Base-by-base conservation (phyloP, 2,888 invertebrate genomes). In the Emmelina monodactyla region DNA sequence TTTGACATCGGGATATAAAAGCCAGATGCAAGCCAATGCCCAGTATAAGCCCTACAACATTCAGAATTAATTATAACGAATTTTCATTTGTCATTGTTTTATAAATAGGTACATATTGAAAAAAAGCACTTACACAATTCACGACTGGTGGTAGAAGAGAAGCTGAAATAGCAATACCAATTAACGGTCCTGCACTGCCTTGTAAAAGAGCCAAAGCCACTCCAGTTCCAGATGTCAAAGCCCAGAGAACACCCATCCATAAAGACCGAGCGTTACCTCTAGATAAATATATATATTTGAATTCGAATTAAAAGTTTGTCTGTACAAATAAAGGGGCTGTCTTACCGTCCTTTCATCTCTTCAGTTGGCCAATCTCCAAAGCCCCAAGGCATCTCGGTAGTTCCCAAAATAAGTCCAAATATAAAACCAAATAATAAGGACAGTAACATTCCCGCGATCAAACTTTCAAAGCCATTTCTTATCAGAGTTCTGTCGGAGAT, bases 101-200 rank as follows among this genome's bases (percentile, higher is more conserved):
- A 7, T 4, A 25, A 7, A 25, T 3, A 25, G 12, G 5, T 13
- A 13, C 12, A 29, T 13, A 29, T 14, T 29, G 12, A 29, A 4
- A 2, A 29, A 14, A 6, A 19, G 19, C 6, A 29, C 87, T 83
- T 72, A 89, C 92, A 54, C 91, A 90, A 69, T 93, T 93, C 14
- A 92, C 92, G 37, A 91, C 89, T 3, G 92, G 93, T 13, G 93
- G 93, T 39, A 93, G 61, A 34, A 93, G 72, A 1, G 92, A 92
- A 1, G 92, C 92, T 12, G 92, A 92, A 57, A 93, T 93, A n/a
- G 93, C 93, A 34, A 93, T 92, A 38, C 92, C 93, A 43, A 93
- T 92, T 32, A 93, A 70, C 0, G 92, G 92, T 0, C 92, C 92
- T 28, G 88, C 88, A 56, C 91, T 92, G 22, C 92, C 92, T 55